Percentiles rank a stretch among this genome's conserved stretches.
These are phyloP conservation scores for Ancistrus triradiatus DNA, from an alignment of 2,113 vertebrate genomes.

Conservation along the genomic window DNA sequence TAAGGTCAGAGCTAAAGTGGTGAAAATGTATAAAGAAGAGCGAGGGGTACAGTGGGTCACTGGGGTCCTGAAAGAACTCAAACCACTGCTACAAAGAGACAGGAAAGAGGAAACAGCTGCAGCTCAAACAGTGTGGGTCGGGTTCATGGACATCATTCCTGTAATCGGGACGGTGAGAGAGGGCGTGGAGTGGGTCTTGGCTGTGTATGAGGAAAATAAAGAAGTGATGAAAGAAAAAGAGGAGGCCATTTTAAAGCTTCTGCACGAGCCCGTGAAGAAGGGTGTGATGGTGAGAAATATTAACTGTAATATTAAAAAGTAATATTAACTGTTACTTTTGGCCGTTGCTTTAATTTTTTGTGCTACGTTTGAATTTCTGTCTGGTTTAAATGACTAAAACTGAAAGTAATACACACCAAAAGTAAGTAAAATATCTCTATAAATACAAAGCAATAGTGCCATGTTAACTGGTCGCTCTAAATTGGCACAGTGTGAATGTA, in stretches of 20 bases:
- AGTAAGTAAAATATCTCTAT: too few species aligned
- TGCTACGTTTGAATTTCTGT: too few species aligned
- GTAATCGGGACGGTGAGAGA: conserved; percentile 11
- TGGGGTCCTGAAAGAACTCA: too few species aligned
- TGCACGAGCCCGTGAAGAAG: not conserved
- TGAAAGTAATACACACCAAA: too few species aligned
- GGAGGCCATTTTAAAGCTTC: not conserved
- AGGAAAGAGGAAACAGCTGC: not conserved
- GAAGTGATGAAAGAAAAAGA: not conserved
- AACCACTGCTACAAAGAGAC: not conserved
- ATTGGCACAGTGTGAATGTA: too few species aligned
- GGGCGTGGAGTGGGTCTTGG: conserved; percentile 5
- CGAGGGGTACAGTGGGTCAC: not conserved
- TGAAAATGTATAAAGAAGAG: not conserved
- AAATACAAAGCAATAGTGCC: too few species aligned
- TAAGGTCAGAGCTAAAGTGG: not conserved
- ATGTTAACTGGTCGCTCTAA: too few species aligned
- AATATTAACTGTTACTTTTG: too few species aligned
- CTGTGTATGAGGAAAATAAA: not conserved
- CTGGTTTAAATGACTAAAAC: too few species aligned
- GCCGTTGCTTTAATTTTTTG: too few species aligned
- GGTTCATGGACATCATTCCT: conserved; percentile 14
- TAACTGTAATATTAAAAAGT: too few species aligned
- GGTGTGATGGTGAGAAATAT: not conserved
- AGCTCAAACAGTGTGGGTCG: not conserved